These are phyloP conservation scores for Sussaba pulchella DNA, from an alignment of 2,888 invertebrate species.

Conservation along the genomic window DNA sequence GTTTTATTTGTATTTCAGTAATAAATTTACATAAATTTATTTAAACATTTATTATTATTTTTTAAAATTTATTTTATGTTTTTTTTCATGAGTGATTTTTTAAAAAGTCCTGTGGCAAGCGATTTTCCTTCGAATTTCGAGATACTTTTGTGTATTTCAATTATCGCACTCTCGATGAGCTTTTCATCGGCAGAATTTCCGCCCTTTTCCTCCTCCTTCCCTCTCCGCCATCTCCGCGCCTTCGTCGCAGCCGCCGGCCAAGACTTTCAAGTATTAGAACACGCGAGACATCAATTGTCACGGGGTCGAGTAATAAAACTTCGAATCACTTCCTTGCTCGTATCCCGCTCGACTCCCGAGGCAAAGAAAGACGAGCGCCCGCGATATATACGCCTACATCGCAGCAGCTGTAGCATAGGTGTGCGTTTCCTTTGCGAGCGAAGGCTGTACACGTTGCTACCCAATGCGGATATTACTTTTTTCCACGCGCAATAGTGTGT, in stretches of 20 bases:
- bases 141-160: neutral
- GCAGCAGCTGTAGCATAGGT: neutral
- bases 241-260: neutral
- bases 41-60: no score
- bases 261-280: neutral
- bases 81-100: no score
- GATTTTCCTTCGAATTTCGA: neutral
- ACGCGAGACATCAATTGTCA: slow-evolving; percentile 11
- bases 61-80: no score
- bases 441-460: slow-evolving; percentile 22
- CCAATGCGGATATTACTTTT: slow-evolving; percentile 56
- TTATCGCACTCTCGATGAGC: neutral
- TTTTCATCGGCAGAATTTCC: neutral
- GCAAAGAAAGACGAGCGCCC: slow-evolving; percentile 12
- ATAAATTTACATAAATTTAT: no score
- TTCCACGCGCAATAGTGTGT: slow-evolving; percentile 14
- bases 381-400: neutral
- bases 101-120: no score
- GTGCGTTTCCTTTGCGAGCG: slow-evolving; percentile 29
- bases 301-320: slow-evolving; percentile 38
- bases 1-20: no score
- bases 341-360: neutral
- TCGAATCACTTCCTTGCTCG: slow-evolving; percentile 25
- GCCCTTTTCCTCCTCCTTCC: neutral
- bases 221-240: no score